Evolutionary conservation across 2,888 invertebrate species (phyloP), one percentile per base, ranked within the genome.

Genomic region (Lacanobia oleracea): DNA sequence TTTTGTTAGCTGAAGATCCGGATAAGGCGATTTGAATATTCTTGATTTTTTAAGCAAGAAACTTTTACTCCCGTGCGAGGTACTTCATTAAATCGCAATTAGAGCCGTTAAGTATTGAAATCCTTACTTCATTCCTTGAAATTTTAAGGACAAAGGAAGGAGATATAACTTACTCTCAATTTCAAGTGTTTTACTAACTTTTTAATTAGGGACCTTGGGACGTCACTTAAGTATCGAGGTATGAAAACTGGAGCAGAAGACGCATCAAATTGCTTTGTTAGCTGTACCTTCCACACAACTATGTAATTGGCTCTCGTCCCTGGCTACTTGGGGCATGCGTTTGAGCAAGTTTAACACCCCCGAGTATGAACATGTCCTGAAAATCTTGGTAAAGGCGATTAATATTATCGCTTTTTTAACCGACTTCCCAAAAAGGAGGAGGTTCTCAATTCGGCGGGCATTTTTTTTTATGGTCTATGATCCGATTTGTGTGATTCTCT

Each of bases 1-100:
- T 80, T 82, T 82, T 78, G 64, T 71, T 73, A 69, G 51, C 56
- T 72, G 45, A 70, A 62, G 59, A 71, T 69, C 68, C 43, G 72
- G 56, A 72, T 70, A 72, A 56, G 27, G 33, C 56, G 51, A 59
- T 81, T 73, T 81, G 65, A 65, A 72, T 71, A 60, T 63, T 81
- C 53, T 71, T 71, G 43, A 65, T 71, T 75, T 75, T 73, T 60
- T 75, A 21, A 63, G 21, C 21, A n/a, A 51, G 33, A 43, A 33
- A 18, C n/a, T 40, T 27, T 48, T 23, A 21, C 16, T 6, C 7
- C 33, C 8, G 8, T 23, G 27, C n/a, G 43, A 56, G 16, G 18
- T 18, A 18, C 65, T 72, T 56, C 27, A 66, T 66, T 40, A 72
- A 48, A 21, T 37, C 6, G 23, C 33, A 37, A 74, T 53, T 53